Percentiles rank a stretch among this genome's conserved stretches.
Evolutionary conservation across 2,113 vertebrate species (phyloP).

Genomic region (Calyptomena viridis): DNA sequence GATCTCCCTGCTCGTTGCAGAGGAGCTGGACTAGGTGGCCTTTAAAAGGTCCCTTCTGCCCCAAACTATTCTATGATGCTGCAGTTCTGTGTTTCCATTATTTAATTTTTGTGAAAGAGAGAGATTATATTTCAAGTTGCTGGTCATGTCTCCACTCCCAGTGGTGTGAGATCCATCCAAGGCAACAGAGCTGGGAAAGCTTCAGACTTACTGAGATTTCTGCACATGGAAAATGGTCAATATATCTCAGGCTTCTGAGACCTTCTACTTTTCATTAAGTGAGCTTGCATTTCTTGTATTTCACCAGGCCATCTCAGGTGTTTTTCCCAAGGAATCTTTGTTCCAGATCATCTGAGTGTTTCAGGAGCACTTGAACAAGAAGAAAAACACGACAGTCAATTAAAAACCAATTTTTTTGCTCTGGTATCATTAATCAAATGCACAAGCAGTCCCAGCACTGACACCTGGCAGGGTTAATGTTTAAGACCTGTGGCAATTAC

Average conservation of each 20-base stretch:
- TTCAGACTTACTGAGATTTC: neutral
- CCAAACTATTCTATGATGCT: neutral
- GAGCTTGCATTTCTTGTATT: neutral
- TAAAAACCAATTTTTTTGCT: slow-evolving; percentile 82
- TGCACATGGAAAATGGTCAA: neutral
- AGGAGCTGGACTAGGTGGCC: neutral
- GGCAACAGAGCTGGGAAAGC: neutral
- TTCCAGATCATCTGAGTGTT: slow-evolving; percentile 77
- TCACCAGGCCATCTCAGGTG: slow-evolving; percentile 60
- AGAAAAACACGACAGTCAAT: slow-evolving; percentile 67
- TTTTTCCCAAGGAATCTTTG: slow-evolving; percentile 62
- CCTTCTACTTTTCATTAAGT: neutral
- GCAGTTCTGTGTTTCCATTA: rapidly evolving
- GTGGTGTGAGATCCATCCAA: neutral
- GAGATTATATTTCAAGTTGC: neutral
- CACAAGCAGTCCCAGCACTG: slow-evolving; percentile 85
- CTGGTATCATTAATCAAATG: slow-evolving; percentile 88
- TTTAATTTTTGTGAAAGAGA: neutral
- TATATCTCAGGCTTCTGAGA: neutral
- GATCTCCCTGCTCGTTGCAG: neutral
- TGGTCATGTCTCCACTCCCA: neutral
- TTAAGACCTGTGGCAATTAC: slow-evolving; percentile 87
- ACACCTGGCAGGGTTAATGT: slow-evolving; percentile 93
- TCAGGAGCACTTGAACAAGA: slow-evolving; percentile 78
- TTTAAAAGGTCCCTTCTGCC: neutral